Conservation (phyloP, 1,140 invertebrate genomes). For the Muscidifurax raptorellus region DNA sequence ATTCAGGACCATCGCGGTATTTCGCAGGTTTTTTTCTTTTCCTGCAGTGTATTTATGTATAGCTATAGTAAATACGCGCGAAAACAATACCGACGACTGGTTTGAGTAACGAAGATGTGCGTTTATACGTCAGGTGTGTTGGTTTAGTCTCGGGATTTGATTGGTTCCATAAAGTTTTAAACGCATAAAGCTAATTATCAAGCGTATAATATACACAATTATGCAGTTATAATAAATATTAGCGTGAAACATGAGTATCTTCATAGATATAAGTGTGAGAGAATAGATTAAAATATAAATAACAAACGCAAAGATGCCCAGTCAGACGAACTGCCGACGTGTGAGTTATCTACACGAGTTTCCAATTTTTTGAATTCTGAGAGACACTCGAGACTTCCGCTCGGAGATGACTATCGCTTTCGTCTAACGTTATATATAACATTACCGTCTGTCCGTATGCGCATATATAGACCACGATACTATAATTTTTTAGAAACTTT, state of each 20-base stretch:
- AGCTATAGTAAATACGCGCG: not conserved
- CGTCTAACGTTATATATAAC: slow-evolving; percentile 26
- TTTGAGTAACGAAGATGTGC: not conserved
- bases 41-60: not conserved
- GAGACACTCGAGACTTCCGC: slow-evolving; percentile 16
- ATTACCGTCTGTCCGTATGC: not conserved
- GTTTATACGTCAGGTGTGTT: not conserved
- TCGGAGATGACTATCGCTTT: slow-evolving; percentile 20
- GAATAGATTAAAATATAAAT: not conserved
- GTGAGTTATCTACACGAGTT: not conserved
- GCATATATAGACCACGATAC: not conserved
- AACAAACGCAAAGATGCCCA: not conserved
- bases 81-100: not conserved
- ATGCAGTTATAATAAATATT: too few relatives aligned
- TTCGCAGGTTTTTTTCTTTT: not conserved
- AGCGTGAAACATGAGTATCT: not conserved
- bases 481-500: too few relatives aligned
- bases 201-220: too few relatives aligned
- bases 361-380: slow-evolving; percentile 30
- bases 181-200: not conserved
- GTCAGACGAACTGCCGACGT: slow-evolving; percentile 16
- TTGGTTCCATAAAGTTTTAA: not conserved
- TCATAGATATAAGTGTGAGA: not conserved
- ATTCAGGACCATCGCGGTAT: not conserved
- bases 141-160: not conserved